Percentiles rank a stretch among this genome's conserved stretches.
These are phyloP conservation scores for Petaurus breviceps DNA, from an alignment of 2,113 vertebrate species.

Conservation along the genomic window DNA sequence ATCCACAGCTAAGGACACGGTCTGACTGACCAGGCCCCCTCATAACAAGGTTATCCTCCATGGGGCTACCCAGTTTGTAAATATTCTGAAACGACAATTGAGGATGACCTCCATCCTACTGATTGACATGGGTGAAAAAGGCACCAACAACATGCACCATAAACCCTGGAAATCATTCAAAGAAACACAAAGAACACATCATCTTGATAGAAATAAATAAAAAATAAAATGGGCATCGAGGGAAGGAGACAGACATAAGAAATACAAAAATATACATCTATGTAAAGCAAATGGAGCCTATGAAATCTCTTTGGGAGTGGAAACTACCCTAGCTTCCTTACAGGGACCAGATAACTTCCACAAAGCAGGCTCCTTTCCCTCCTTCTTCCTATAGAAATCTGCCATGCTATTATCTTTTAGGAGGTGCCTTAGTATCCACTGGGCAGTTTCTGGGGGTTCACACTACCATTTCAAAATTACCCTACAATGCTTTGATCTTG, in stretches of 20 bases:
- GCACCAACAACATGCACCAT: rapidly evolving
- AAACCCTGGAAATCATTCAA: background rate
- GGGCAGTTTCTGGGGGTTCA: background rate
- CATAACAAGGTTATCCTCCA: background rate
- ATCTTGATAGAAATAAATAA: background rate
- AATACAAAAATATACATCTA: background rate
- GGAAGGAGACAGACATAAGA: background rate
- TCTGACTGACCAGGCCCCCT: background rate
- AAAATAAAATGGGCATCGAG: background rate
- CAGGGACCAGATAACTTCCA: background rate
- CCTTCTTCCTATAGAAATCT: background rate
- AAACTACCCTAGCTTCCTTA: background rate
- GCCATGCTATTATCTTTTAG: background rate
- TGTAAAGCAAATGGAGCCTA: background rate
- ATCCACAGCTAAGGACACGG: background rate
- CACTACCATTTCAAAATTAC: background rate
- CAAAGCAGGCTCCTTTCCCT: background rate
- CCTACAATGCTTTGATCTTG: background rate
- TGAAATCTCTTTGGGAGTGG: background rate
- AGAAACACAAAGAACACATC: background rate
- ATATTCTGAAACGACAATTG: background rate
- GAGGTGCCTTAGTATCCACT: background rate
- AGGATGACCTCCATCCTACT: rapidly evolving
- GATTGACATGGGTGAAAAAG: background rate
- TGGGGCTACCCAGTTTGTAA: background rate